phyloP scores from a whole-genome alignment of 1,140 invertebrate species.

The Drosophila paulistorum region DNA sequence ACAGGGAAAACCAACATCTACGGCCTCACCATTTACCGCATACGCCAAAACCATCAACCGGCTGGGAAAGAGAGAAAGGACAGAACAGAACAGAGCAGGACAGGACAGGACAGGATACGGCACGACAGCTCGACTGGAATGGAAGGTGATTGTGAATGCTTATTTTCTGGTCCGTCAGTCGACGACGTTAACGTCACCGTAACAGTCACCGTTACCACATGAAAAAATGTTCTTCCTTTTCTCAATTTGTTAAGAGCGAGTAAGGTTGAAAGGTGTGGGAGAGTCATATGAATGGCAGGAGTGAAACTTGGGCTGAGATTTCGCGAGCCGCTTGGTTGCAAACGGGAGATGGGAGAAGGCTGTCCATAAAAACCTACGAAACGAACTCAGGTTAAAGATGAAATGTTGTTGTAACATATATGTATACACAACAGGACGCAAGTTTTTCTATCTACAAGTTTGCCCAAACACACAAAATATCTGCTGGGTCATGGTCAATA shows the following conservation, averaged over 20 bases:
- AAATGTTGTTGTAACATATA: constrained; percentile 45
- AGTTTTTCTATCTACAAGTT: background rate
- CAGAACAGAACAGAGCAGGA: constrained; percentile 7
- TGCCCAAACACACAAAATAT: background rate
- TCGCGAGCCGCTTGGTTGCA: constrained; percentile 47
- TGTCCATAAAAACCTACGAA: constrained; percentile 31
- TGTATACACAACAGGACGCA: no score
- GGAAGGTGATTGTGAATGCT: constrained; percentile 61
- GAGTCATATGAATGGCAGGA: background rate
- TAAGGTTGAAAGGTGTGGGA: constrained; percentile 15
- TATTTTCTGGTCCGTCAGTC: constrained; percentile 80
- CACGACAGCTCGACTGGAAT: background rate
- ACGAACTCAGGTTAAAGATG: constrained; percentile 60
- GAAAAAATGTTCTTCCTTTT: constrained; percentile 59
- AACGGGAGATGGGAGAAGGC: constrained; percentile 8
- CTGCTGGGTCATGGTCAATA: no score
- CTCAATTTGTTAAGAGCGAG: constrained; percentile 12
- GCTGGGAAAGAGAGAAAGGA: background rate
- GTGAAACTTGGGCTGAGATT: constrained; percentile 59
- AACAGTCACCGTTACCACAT: constrained; percentile 69
- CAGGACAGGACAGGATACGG: constrained; percentile 14
- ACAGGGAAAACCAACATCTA: constrained; percentile 40
- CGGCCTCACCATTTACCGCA: constrained; percentile 71
- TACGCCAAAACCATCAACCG: constrained; percentile 72
- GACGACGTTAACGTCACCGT: constrained; percentile 61